Base-by-base conservation (phyloP, 2,113 vertebrate species). In the Chaetodon trifascialis region DNA sequence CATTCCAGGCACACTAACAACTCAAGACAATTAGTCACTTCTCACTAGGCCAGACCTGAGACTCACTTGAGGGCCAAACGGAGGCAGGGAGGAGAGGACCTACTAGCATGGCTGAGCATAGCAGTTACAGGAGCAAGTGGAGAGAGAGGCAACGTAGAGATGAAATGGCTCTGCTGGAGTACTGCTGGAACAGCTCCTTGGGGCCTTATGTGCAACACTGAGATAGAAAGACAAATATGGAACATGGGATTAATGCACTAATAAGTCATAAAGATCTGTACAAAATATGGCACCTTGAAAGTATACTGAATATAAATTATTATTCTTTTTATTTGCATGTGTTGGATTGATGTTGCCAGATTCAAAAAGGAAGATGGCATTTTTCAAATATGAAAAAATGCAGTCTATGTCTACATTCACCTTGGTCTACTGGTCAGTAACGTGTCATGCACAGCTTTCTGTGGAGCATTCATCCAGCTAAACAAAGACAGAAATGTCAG, bases 1-100 rank as follows among this genome's bases (percentile, higher is more conserved):
- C 86, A 88, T 92, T 90, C 88, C 83, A 76, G 60, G 78, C 83
- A 86, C 86, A 89, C 88, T 89, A 92, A 92, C 88, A 90, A 90
- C 86, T 87, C 83, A 49, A 82, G 87, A 90, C 91, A 95, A 93
- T 94, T 94, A 94, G 93, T 94, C 91, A 90, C 91, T 94, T 94
- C 90, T 93, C 71, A 90, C 92, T 88, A 87, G 81, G 80, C 76
- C 68, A 86, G 86, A 89, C 84, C 85, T 76, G 85, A 84, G 88
- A 86, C 88, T 91, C 83, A 73, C 83, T 92, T 71, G 75, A 91
- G 85, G 65, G 70, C 83, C 84, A 80, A 68, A 82, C 88, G 63
- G 74, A 83, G 82, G 58, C 73, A 69, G 69, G 68, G 68, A 67
- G 65, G 78, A 83, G 74, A 79, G 70, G 42, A 83, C 23, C 72